These are phyloP conservation scores for Gisinianus flammeolus DNA, from an alignment of 2,888 invertebrate genomes.

Conservation along the genomic window DNA sequence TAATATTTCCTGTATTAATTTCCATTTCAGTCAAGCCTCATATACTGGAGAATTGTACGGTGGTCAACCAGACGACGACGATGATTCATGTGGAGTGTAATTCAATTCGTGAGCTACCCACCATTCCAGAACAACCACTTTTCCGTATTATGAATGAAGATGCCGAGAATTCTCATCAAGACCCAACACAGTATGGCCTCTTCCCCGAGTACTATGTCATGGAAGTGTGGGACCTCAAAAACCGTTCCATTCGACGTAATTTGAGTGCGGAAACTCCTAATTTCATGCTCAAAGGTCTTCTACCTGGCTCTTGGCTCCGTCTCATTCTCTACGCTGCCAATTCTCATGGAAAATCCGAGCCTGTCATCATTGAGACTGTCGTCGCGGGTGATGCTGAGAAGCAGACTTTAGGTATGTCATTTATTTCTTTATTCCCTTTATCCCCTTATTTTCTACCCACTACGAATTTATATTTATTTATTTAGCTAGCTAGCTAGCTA, in stretches of 20 bases:
- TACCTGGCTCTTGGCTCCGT: constrained; percentile 67
- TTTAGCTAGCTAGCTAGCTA: too few species aligned
- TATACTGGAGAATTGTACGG: constrained; percentile 85
- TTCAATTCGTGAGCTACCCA: constrained; percentile 56
- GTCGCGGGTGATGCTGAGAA: constrained; percentile 58
- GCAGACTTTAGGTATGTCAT: constrained; percentile 55
- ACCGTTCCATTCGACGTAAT: constrained; percentile 70
- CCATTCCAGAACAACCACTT: constrained; percentile 57
- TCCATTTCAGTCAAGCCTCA: constrained; percentile 78
- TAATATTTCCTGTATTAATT: neutral
- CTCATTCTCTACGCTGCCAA: constrained; percentile 85
- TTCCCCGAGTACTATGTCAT: constrained; percentile 58
- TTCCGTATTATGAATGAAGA: constrained; percentile 59
- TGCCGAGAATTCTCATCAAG: constrained; percentile 50
- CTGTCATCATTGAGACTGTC: constrained; percentile 80
- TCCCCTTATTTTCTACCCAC: neutral
- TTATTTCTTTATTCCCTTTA: constrained; percentile 7
- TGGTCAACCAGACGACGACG: constrained; percentile 84
- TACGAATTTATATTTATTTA: neutral
- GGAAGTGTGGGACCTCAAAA: constrained; percentile 60
- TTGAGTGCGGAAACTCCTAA: constrained; percentile 59
- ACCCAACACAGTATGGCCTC: constrained; percentile 57
- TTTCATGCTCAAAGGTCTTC: constrained; percentile 68
- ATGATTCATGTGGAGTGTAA: constrained; percentile 82
- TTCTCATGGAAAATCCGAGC: constrained; percentile 85